Evolutionary conservation across 2,797 vertebrate species (phyloP), one percentile per base, ranked within the genome.

Genomic region (Tokudaia tokunoshimensis): DNA sequence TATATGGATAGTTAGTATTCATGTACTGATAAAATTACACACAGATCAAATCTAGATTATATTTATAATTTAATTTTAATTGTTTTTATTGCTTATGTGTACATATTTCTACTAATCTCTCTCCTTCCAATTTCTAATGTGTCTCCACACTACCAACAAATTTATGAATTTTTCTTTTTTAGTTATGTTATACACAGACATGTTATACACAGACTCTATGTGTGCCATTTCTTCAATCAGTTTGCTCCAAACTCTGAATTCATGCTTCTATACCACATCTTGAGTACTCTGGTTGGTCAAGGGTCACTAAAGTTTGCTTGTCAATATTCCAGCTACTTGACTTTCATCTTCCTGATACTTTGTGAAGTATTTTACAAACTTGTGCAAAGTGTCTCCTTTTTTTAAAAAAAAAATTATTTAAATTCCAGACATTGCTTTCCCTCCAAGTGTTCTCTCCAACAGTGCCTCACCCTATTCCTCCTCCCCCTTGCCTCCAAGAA

Each of bases 31-130:
- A 47, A 95, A 80, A 80, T 93, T 75, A 44, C 10, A 87, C 15
- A 63, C 3, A 80, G 93, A 94, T 93, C 24, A 89, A 24, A 94
- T 89, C 0, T 80, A 72, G 67, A 91, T 75, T 70, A 41, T 44
- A 75, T 76, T 70, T 96, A 29, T 50, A 50, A 75, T 29, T 14
- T 76, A 72, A 74, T 24, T 75, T 79, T 34, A 34, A 29, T 14
- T 67, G 11, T 12, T 67, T 67, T 67, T 67, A 67, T 14, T 70
- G 15, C n/a, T n/a, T 19, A 29, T 29, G 15, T 70, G 17, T 70
- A 70, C 14, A n/a, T n/a, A n/a, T 70, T 70, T 70, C 34, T n/a
- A 19, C 12, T 19, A 34, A n/a, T 15, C 67, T 19, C 67, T 70
- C 31, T 70, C 15, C 67, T n/a, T n/a, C 4, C 6, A 70, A 19